Conservation (phyloP, 2,888 invertebrate genomes). For the Choreutis nemorana region DNA sequence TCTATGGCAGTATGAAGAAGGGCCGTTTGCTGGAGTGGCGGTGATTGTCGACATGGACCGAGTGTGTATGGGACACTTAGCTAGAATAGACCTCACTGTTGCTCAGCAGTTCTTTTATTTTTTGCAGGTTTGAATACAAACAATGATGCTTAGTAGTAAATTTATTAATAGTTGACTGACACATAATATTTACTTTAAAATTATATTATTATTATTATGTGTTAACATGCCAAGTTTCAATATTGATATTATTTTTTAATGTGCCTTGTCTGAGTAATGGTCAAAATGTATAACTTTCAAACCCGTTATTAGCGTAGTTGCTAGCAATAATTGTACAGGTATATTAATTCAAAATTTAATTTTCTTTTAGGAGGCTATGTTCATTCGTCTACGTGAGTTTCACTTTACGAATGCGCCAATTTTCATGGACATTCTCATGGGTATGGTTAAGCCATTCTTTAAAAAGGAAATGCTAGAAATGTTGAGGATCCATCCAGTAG, state of each 20-base stretch:
- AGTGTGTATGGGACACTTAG: conserved; percentile 69
- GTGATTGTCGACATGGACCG: conserved; percentile 72
- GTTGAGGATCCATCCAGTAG: conserved; percentile 57
- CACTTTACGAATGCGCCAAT: conserved; percentile 74
- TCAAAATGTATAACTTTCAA: too few relatives aligned
- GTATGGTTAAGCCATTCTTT: conserved; percentile 74
- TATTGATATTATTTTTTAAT: too few relatives aligned
- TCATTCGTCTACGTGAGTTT: conserved; percentile 65
- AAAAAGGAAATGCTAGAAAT: conserved; percentile 68
- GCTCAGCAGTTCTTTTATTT: conserved; percentile 74
- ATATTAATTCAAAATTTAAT: too few relatives aligned
- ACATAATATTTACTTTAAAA: too few relatives aligned
- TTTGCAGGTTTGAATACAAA: too few relatives aligned
- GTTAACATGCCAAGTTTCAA: too few relatives aligned
- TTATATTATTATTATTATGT: too few relatives aligned
- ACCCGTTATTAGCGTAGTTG: too few relatives aligned
- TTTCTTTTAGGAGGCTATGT: conserved; percentile 69
- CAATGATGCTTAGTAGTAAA: too few relatives aligned
- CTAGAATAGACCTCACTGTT: conserved; percentile 68
- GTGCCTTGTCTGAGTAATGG: too few relatives aligned
- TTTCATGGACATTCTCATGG: conserved; percentile 72
- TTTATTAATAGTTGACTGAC: too few relatives aligned
- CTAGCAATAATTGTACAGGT: too few relatives aligned
- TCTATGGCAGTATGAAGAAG: conserved; percentile 56
- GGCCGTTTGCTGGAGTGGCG: conserved; percentile 65